Evolutionary conservation across 2,113 vertebrate species (phyloP), one percentile per base, ranked within the genome.

Genomic region (Ophiodon elongatus): DNA sequence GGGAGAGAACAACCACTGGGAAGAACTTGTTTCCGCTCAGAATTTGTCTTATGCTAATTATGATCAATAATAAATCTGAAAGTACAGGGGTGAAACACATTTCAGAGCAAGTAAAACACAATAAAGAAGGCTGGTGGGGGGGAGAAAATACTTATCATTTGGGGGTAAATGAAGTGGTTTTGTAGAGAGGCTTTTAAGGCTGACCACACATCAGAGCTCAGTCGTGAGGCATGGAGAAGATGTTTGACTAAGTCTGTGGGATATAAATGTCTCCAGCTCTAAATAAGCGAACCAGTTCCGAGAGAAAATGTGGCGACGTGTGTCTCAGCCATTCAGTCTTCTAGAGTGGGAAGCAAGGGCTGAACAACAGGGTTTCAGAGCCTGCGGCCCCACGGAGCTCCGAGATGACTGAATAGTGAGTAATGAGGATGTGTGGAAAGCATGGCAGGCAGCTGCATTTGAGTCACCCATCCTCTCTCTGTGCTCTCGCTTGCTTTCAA

Each of bases 361-460:
- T 73, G 52, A 90, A 90, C 87, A 88, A 86, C 73, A 23, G 84
- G 63, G 84, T 89, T 91, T 89, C 76, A 88, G 86, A 71, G 87
- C 76, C 41, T 41, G 17, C 27, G 43, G 50, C 80, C 76, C 68
- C 87, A 71, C 11, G 3, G 78, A 90, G 76, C 73, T 80, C 80
- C 23, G 71, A 85, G 31, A 90, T 93, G 89, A 90, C 85, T 91
- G 82, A 85, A 84, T 76, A 82, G 56, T 94, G 92, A 92, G 91
- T 92, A 93, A 94, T 93, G 89, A 92, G 92, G 88, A 94, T 94
- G 91, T 94, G 92, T 87, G 87, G 88, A 93, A 93, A 93, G 88
- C 85, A 88, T 85, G 85, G 89, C 85, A 85, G 90, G 83, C 93
- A 94, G 92, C 91, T 94, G 93, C 82, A 76, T 82, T 90, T 94